Evolutionary conservation across 1,140 invertebrate genomes (phyloP).

Genomic region (Ceratoteleas bidentatus): DNA sequence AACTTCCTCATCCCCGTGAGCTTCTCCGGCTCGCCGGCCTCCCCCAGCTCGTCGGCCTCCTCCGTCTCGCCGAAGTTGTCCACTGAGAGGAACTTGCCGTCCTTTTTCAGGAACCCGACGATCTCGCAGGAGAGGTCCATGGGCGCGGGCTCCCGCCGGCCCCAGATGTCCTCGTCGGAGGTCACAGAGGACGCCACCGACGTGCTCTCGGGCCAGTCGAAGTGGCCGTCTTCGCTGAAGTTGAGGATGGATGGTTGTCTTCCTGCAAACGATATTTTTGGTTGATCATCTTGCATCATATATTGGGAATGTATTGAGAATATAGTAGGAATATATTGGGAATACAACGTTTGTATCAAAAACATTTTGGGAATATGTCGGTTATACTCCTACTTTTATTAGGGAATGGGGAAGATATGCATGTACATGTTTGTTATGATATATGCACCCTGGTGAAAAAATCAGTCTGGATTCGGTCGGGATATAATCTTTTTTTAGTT

Average conservation of each 20-base stretch:
- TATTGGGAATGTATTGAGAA: too few species aligned
- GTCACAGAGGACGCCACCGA: slow-evolving; percentile 63
- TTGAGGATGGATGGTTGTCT: slow-evolving; percentile 31
- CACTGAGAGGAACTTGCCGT: slow-evolving; percentile 54
- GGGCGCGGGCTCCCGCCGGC: slow-evolving; percentile 36
- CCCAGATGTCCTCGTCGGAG: slow-evolving; percentile 73
- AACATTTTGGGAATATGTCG: too few species aligned
- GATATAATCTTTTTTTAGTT: too few species aligned
- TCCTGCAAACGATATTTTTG: slow-evolving; percentile 16
- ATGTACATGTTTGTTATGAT: too few species aligned
- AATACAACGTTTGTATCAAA: too few species aligned
- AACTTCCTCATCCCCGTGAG: slow-evolving; percentile 79
- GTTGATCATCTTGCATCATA: too few species aligned
- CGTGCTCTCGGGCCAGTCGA: slow-evolving; percentile 67
- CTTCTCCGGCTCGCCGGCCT: slow-evolving; percentile 55
- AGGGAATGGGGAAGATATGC: too few species aligned
- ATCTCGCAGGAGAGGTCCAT: slow-evolving; percentile 52
- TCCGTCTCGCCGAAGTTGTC: neutral
- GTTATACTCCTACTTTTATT: too few species aligned
- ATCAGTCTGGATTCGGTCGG: too few species aligned
- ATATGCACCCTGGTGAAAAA: too few species aligned
- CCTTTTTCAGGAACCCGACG: slow-evolving; percentile 64
- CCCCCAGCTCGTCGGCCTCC: neutral
- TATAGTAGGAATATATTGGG: too few species aligned
- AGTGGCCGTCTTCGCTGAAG: slow-evolving; percentile 64